These are phyloP conservation scores for Mamestra configurata DNA, from an alignment of 1,140 invertebrate genomes.

Conservation along the genomic window DNA sequence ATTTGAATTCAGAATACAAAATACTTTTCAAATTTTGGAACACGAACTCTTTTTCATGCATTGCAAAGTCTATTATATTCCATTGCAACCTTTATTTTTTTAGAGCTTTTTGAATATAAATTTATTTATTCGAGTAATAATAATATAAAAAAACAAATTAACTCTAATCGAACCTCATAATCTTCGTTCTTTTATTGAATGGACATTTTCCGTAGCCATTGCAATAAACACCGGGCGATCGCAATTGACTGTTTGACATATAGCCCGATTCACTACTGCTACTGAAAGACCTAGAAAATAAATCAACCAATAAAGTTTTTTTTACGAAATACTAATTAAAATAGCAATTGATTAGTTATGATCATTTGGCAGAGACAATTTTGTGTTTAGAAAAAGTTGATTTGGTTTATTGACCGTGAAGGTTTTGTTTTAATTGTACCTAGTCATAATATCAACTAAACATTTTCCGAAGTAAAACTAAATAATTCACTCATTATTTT, in stretches of 20 bases:
- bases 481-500: not conserved
- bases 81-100: no score
- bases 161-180: conserved; percentile 51
- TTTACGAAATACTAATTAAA: conserved; percentile 48
- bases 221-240: conserved; percentile 59
- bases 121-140: no score
- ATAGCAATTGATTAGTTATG: conserved; percentile 29
- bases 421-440: conserved; percentile 5
- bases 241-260: conserved; percentile 60
- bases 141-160: conserved; percentile 9
- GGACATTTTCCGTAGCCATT: conserved; percentile 67
- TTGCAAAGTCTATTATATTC: no score
- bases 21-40: no score
- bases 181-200: conserved; percentile 60
- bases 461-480: not conserved
- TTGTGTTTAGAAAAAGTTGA: conserved; percentile 30
- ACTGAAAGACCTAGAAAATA: conserved; percentile 63
- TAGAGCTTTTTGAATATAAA: no score
- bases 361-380: conserved; percentile 37
- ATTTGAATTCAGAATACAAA: no score
- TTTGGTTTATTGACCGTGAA: conserved; percentile 32
- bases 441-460: not conserved
- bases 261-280: conserved; percentile 71
- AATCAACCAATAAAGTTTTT: conserved; percentile 42
- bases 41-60: no score